Evolutionary conservation across 2,113 vertebrate species (phyloP).

Genomic region (Clarias gariepinus): DNA sequence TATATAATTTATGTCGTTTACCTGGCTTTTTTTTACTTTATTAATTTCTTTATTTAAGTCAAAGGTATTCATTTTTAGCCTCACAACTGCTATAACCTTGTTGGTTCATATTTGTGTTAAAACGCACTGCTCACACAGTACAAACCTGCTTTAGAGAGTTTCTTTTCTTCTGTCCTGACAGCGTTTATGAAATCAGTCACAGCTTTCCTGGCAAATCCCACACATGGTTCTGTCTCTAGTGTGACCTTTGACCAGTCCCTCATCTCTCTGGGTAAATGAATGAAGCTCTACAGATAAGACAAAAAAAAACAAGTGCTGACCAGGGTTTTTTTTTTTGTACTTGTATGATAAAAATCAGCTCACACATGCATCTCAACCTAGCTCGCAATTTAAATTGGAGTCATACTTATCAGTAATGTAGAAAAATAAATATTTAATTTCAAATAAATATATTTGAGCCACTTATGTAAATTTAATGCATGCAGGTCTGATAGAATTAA

Average conservation of each 20-base stretch:
- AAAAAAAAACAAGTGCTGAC: neutral
- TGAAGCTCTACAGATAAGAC: constrained; percentile 49
- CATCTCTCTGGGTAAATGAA: constrained; percentile 55
- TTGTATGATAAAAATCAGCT: neutral
- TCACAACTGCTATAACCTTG: too few species aligned
- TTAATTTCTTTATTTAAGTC: too few species aligned
- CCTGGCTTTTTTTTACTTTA: too few species aligned
- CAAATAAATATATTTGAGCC: too few species aligned
- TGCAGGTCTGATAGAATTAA: too few species aligned
- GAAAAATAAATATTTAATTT: too few species aligned
- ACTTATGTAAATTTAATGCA: neutral
- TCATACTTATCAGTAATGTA: neutral
- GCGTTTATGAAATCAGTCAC: constrained; percentile 65
- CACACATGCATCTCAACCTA: neutral
- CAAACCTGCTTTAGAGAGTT: constrained; percentile 71
- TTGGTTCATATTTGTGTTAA: neutral
- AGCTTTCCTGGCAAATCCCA: constrained; percentile 68
- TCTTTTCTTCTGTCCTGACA: constrained; percentile 65
- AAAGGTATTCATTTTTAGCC: too few species aligned
- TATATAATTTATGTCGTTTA: too few species aligned
- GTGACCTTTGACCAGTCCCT: constrained; percentile 72
- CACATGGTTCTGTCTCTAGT: constrained; percentile 70
- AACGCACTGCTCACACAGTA: neutral
- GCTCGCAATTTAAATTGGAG: neutral
- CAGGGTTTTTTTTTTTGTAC: neutral